Evolutionary conservation across 2,888 invertebrate genomes (phyloP).

Genomic region (Bimastos eiseni): DNA sequence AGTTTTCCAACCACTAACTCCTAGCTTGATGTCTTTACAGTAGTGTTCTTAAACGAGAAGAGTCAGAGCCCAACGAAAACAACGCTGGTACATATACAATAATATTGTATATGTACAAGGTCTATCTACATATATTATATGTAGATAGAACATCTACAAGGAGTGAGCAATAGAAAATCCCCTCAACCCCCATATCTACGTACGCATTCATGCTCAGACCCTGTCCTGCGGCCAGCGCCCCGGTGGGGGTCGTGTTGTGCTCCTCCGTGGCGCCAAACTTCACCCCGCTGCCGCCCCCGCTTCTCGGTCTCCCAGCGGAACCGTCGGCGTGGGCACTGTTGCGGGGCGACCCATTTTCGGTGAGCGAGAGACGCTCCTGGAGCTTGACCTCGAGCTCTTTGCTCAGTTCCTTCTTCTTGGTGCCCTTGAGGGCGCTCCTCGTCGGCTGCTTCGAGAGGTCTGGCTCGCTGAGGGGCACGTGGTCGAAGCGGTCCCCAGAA

Average conservation of each 20-base stretch:
- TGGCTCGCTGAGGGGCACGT: slow-evolving; percentile 59
- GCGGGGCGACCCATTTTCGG: slow-evolving; percentile 23
- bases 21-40: no score
- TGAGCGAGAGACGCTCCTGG: slow-evolving; percentile 22
- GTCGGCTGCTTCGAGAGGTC: slow-evolving; percentile 61
- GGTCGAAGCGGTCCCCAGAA: slow-evolving; percentile 9
- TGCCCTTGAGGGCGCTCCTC: slow-evolving; percentile 61
- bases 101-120: no score
- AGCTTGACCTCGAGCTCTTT: slow-evolving; percentile 1
- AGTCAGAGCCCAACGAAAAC: no score
- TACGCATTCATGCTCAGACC: slow-evolving; percentile 16
- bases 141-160: neutral
- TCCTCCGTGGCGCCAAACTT: slow-evolving; percentile 33
- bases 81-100: no score
- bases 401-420: slow-evolving; percentile 5
- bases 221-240: neutral
- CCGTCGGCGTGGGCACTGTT: neutral
- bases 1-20: no score
- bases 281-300: neutral
- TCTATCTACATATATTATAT: no score
- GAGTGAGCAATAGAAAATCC: neutral
- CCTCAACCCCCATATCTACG: neutral
- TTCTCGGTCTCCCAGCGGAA: neutral
- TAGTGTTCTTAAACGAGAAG: no score
- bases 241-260: slow-evolving; percentile 9